Base-by-base conservation (phyloP, 2,797 vertebrate genomes). In the Pangasius mekongensis region DNA sequence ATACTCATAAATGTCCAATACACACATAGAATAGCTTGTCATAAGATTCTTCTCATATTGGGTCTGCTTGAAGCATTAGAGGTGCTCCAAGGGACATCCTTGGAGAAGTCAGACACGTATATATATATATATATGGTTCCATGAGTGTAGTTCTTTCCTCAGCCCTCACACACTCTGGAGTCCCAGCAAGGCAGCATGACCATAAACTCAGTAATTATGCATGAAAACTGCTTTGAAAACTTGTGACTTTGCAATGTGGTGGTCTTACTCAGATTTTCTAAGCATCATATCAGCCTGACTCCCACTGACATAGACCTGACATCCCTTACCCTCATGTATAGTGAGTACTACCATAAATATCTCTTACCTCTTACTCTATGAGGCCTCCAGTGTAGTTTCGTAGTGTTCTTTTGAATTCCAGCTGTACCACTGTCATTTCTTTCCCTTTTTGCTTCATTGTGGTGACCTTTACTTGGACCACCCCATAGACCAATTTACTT, bases 1-100 rank as follows among this genome's bases (percentile, higher is more conserved):
- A 52, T 47, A 76, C 78, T 90, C 86, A 84, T 66, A 80, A 78
- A 49, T 77, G 43, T 62, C 77, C 62, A 67, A n/a, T 71, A 66
- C 54, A 49, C 39, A 84, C 27, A 52, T 8, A 18, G 47, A 27
- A 52, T 30, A 3, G 47, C 56, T n/a, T 30, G 30, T 22, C 62
- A 67, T 43, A 83, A 27, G n/a, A 78, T 52, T 47, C 47, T n/a
- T 43, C 14, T 54, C 69, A 33, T n/a, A 64, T 47, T 67, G 24
- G 43, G n/a, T 39, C 14, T n/a, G 30, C 58, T 60, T 73, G 36
- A 62, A 43, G 10, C 33, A 66, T 82, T 43, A 39, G 18, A 27
- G 24, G 30, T 18, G 47, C 69, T 77, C 52, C 47, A 60, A 60
- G 87, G 47, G 71, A 84, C 9, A 39, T 24, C 9, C 30, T 66